Percentiles rank a stretch among this genome's conserved stretches.
Evolutionary conservation across 2,888 invertebrate species (phyloP).

Genomic region (Neelides folsomi): DNA sequence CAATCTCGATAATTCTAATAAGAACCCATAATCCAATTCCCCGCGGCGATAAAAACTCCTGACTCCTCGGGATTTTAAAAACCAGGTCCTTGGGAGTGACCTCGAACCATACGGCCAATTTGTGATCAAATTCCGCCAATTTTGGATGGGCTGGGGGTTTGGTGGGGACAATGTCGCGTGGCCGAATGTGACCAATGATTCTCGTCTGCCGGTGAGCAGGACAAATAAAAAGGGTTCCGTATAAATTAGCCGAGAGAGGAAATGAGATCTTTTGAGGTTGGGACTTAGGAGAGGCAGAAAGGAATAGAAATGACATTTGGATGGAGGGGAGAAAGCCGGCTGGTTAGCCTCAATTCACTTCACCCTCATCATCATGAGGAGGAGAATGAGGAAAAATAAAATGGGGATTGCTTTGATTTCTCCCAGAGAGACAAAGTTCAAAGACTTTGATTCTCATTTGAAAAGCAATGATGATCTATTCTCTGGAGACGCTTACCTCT

Average conservation of each 20-base stretch:
- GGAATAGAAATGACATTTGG: slow-evolving; percentile 6
- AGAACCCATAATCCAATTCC: background rate
- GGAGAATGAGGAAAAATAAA: slow-evolving; percentile 7
- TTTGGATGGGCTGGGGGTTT: too few relatives aligned
- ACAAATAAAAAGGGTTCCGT: too few relatives aligned
- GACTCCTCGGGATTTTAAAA: background rate
- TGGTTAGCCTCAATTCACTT: background rate
- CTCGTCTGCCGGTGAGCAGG: too few relatives aligned
- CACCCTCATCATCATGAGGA: background rate
- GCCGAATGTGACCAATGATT: too few relatives aligned
- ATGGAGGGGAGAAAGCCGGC: background rate
- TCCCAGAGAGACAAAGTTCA: slow-evolving; percentile 13
- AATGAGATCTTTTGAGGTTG: background rate
- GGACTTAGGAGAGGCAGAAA: slow-evolving; percentile 9
- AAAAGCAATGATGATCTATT: slow-evolving; percentile 28
- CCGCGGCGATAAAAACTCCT: background rate
- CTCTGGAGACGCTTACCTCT: slow-evolving; percentile 14
- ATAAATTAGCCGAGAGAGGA: background rate
- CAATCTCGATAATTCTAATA: background rate
- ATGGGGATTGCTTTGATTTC: slow-evolving; percentile 19
- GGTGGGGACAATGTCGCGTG: too few relatives aligned
- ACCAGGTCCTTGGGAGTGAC: too few relatives aligned
- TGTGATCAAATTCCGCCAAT: too few relatives aligned
- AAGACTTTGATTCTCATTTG: slow-evolving; percentile 25
- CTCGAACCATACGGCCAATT: too few relatives aligned